Base-by-base conservation (phyloP, 1,140 invertebrate genomes). In the Anagrus nilaparvatae region DNA sequence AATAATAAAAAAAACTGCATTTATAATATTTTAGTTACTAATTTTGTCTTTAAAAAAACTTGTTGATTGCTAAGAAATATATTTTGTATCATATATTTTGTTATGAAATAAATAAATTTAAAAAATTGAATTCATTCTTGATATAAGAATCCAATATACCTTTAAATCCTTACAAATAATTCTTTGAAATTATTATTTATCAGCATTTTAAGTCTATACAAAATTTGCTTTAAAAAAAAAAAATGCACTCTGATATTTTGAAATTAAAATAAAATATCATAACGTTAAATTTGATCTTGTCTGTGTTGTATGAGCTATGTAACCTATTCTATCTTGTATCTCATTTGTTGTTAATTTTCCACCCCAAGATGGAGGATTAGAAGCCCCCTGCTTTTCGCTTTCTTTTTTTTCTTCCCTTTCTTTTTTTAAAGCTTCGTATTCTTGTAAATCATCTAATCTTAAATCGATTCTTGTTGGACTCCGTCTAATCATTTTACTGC, bases 381-480 rank as follows among this genome's bases (percentile, higher is more conserved):
- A 37, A 54, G 33, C 30, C 19, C 40, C 35, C 12, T 60, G 66
- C 28, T 71, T 73, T 25, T 75, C 72, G 34, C 67, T 60, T 47
- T 72, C 69, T 55, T 77, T 75, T 42, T 67, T 69, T 2, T 55
- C 50, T 41, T 70, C 62, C 16, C 66, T 62, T 54, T 71, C 69
- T 40, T 75, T 72, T 33, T 63, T 70, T 47, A 70, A 66, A 0
- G 63, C 51, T 50, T 84, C 79, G 55, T 81, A 86, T 56, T 87
- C 84, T 50, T 75, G 70, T 19, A 87, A 63, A 64, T 87, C 84
- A 20, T 85, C 80, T 13, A 86, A 62, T 59, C 82, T 83, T 47
- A 86, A 63, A 47, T 81, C 81, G 47, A 87, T 80, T 53, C 81
- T 75, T 12, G 83, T 87, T 36, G 82, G 77, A 35, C 78, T 79